Evolutionary conservation across 2,888 invertebrate genomes (phyloP), one percentile per base, ranked within the genome.

Genomic region (Lydus trimaculatus): DNA sequence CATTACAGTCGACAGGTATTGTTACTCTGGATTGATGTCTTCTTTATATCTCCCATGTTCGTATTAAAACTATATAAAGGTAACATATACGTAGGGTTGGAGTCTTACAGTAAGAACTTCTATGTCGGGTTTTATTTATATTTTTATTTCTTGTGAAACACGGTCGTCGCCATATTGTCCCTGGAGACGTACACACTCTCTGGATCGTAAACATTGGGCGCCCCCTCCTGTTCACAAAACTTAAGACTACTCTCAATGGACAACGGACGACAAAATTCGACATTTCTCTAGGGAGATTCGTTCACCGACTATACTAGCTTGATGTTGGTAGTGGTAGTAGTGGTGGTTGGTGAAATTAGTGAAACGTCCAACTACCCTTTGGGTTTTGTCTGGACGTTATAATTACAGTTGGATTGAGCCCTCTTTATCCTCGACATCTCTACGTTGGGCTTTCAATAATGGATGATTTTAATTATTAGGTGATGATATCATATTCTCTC

Each of bases 91-190:
- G 20, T 13, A 20, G 17, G 8, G 1, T 31, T 31, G 20, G 17
- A 20, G 6, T 1, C 8, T 7, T 23, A 20, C 20, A 11, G 20
- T 9, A 23, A 60, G 67, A 59, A 76, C 70, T 74, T 69, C 71
- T 73, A 71, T 73, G 73, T 74, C 73, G 69, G 77, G 77, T 77
- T 79, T 79, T 80, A 80, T 80, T 79, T 76, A 78, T 76, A 77
- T 78, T 79, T 81, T 81, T 81, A 81, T 80, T 76, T 79, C 79
- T 73, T 77, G 71, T 71, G 69, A 75, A 76, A 72, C 68, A 72
- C 48, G 73, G 71, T 65, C 60, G 63, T 70, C 72, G 78, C 77
- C 78, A 76, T 78, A 72, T 77, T 78, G 76, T 75, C 79, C 73
- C 76, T 61, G 13, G 78, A 74, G 79, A 75, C 58, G 36, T 15